Evolutionary conservation across 2,113 vertebrate species (phyloP).

Genomic region (Pongo pygmaeus): DNA sequence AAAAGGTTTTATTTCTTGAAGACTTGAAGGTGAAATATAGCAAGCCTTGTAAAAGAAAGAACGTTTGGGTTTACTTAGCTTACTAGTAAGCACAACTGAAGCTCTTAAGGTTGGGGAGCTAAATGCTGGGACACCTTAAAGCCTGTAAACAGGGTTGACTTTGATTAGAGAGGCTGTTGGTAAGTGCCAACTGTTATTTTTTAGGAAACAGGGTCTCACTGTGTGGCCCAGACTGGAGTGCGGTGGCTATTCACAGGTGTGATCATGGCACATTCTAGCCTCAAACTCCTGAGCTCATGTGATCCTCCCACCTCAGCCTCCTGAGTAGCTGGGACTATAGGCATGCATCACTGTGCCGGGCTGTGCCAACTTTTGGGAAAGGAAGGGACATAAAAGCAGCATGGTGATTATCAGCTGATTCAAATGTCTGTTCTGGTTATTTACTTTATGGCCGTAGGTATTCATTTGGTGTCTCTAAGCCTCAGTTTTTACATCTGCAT

Average conservation of each 20-base stretch:
- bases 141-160: not conserved
- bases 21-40: slow-evolving; percentile 12
- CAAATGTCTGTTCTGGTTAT: not conserved
- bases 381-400: not conserved
- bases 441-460: not conserved
- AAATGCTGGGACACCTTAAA: not conserved
- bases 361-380: not conserved
- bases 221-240: not conserved
- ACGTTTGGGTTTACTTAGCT: slow-evolving; percentile 24
- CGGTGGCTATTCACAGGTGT: not conserved
- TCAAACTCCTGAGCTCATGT: not conserved
- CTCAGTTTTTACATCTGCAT: slow-evolving; percentile 5
- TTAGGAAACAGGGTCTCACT: not conserved
- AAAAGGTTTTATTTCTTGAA: slow-evolving; percentile 33
- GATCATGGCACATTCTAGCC: not conserved
- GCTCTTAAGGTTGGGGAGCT: not conserved
- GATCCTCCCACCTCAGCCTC: not conserved
- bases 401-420: not conserved
- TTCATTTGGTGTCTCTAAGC: not conserved
- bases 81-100: not conserved
- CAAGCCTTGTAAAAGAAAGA: not conserved
- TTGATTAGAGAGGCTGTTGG: not conserved
- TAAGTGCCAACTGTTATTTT: not conserved
- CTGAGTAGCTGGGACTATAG: not conserved
- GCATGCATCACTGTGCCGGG: too few relatives aligned